A percentile compares a stretch with the other conserved stretches of the same genome.
Conservation (phyloP, 2,113 vertebrate genomes). For the Crotalus helleri region DNA sequence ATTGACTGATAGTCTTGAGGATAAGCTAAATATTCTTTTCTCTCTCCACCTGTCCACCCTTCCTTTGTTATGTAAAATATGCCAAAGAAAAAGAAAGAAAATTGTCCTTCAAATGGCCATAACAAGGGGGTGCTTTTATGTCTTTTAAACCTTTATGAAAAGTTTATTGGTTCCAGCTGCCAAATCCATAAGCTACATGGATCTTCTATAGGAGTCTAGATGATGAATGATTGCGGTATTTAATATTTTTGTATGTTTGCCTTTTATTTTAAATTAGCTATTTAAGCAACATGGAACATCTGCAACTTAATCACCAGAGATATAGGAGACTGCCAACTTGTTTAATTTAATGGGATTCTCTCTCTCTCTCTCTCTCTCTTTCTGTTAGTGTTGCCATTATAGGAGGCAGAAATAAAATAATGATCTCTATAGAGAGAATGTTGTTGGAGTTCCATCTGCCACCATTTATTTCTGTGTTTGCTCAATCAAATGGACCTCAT, state of each 20-base stretch:
- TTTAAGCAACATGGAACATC: no score
- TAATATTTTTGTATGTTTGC: not conserved
- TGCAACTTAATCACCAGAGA: not conserved
- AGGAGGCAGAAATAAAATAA: not conserved
- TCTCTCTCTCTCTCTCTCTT: not conserved
- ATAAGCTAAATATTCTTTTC: not conserved
- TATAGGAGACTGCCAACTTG: not conserved
- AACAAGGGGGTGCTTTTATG: not conserved
- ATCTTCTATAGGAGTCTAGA: not conserved
- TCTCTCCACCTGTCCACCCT: not conserved
- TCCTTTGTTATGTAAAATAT: not conserved
- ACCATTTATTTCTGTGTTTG: not conserved
- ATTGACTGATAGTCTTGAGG: not conserved
- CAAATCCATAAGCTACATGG: not conserved
- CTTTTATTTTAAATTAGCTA: not conserved
- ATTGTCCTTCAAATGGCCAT: not conserved
- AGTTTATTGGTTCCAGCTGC: not conserved
- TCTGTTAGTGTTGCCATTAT: not conserved
- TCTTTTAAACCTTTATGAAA: not conserved
- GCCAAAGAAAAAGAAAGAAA: not conserved
- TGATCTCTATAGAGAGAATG: not conserved
- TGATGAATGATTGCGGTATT: not conserved
- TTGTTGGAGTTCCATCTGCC: not conserved
- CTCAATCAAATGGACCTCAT: not conserved
- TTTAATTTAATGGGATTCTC: not conserved